phyloP scores from a whole-genome alignment of 2,797 vertebrate species.

The Alcedo quadribrachys region DNA sequence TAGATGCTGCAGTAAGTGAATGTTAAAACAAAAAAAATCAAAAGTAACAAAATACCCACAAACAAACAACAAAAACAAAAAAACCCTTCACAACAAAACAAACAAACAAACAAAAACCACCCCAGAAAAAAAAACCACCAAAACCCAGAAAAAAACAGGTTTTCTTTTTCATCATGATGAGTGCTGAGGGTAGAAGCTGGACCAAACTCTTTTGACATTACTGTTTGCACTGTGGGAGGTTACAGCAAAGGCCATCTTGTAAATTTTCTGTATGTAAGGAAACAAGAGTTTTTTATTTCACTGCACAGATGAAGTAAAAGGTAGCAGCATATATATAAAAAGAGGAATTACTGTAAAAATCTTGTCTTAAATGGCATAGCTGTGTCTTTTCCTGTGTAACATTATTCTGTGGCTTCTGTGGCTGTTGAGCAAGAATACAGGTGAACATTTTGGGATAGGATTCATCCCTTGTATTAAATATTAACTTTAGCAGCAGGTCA shows the following conservation, averaged over 20 bases:
- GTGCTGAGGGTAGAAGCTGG: neutral
- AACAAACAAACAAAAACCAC: too few relatives aligned
- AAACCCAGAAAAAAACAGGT: rapidly evolving
- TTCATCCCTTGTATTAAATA: neutral
- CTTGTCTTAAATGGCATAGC: neutral
- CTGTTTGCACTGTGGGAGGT: neutral
- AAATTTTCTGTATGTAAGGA: neutral
- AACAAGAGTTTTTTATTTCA: neutral
- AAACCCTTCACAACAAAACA: too few relatives aligned
- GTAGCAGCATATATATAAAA: neutral
- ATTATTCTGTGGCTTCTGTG: neutral
- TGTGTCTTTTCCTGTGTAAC: neutral
- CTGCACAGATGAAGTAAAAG: neutral
- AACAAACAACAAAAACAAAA: neutral
- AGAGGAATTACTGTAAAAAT: neutral
- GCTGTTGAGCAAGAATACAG: rapidly evolving
- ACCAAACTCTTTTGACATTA: neutral
- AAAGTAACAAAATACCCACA: too few relatives aligned
- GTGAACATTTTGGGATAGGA: neutral
- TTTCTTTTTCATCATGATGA: neutral
- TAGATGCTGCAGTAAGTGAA: neutral
- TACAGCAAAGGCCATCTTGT: neutral
- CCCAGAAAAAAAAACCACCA: too few relatives aligned
- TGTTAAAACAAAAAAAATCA: neutral
- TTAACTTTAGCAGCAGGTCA: neutral